Base-by-base conservation (phyloP, 1,140 invertebrate species). In the Stenopsyche tienmushanensis region DNA sequence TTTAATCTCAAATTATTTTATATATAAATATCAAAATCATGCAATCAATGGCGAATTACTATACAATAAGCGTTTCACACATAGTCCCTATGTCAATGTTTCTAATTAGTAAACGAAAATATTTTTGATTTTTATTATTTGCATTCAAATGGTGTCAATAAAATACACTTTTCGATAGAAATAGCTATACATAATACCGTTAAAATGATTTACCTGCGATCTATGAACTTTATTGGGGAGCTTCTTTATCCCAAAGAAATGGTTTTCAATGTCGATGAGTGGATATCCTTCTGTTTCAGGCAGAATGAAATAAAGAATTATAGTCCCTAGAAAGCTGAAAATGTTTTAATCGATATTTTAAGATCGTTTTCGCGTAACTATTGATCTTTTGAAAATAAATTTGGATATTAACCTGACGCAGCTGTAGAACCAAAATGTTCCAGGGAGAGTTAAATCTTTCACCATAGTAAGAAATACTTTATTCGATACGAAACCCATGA, bases 221-320 rank as follows among this genome's bases (percentile, higher is more conserved):
- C 17, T 64, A 13, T 26, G 34, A 9, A 64, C 50, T 23, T 17
- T n/a, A 42, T 64, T 64, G 15, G 62, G 52, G 1, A 81, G 70
- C 63, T 74, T 80, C 23, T 78, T 73, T 13, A 79, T 69, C 0
- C 83, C 83, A 0, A 79, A 77, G 64, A 80, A 86, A 66, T 85
- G 83, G 23, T 84, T 79, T 18, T 75, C 74, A 13, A 78, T 77
- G 73, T 91, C 87, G 50, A 83, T 80, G 0, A 90, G 75, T 0
- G 85, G 83, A 71, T 85, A 84, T 1, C 86, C 86, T 74, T 91
- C 90, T 0, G 90, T 92, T 79, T 92, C 90, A 0, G 90, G 90
- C 34, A 84, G 67, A 3, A 78, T 73, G 47, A 83, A 83, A 65
- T 84, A 86, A 1, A 88, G 71, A 1, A 80, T 58, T 1, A 81